Percentiles rank a stretch among this genome's conserved stretches.
Conservation (phyloP, 2,797 vertebrate species). For the Florisuga fusca region DNA sequence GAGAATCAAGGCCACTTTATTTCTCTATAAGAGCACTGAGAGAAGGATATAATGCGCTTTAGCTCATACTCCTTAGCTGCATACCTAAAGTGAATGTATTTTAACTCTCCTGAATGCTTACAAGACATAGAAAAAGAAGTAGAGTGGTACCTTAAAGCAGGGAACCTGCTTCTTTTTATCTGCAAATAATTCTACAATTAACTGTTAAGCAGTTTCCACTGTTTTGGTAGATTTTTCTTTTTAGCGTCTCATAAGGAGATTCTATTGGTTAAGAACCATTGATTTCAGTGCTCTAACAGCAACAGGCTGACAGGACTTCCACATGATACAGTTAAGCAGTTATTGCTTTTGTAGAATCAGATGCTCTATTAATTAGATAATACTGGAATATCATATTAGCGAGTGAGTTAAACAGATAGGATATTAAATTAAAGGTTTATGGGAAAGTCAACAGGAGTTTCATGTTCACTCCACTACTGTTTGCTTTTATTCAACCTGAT, state of each 20-base stretch:
- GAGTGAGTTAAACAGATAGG: neutral
- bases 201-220: neutral
- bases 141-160: neutral
- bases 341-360: neutral
- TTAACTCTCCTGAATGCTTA: neutral
- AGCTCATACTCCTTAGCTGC: neutral
- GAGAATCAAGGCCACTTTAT: constrained; percentile 48
- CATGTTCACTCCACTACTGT: neutral
- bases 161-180: neutral
- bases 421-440: neutral
- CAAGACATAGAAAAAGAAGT: neutral
- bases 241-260: neutral
- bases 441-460: neutral
- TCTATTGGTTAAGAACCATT: neutral
- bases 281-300: neutral
- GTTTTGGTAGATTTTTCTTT: neutral
- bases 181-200: neutral
- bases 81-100: neutral
- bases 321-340: neutral
- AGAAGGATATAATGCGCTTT: neutral
- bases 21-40: neutral
- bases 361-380: neutral
- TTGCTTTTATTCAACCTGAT: neutral
- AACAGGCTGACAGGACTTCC: neutral
- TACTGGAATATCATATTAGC: neutral